Evolutionary conservation across 35 echinoderm and acorn worm genomes (phyloP).

Genomic region (Diadema setosum): DNA sequence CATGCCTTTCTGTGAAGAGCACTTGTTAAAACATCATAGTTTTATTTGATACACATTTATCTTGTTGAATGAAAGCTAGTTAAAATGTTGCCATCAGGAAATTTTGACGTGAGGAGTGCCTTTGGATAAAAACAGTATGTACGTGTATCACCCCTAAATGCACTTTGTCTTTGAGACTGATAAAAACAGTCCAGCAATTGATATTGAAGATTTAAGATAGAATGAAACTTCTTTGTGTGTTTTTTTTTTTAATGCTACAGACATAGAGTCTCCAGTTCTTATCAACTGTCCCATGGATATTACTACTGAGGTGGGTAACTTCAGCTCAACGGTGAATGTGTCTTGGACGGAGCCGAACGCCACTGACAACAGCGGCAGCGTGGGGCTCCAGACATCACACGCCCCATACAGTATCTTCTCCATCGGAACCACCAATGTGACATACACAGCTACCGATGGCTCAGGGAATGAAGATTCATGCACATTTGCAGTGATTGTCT

Average conservation of each 20-base stretch:
- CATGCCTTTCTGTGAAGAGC: too few relatives aligned
- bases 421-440: slow-evolving; percentile 51
- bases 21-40: too few relatives aligned
- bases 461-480: slow-evolving; percentile 36
- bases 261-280: neutral
- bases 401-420: neutral
- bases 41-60: too few relatives aligned
- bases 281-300: slow-evolving; percentile 2
- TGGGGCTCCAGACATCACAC: neutral
- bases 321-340: neutral
- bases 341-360: slow-evolving; percentile 44
- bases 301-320: neutral
- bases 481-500: slow-evolving; percentile 31
- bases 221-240: too few relatives aligned
- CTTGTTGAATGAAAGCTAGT: too few relatives aligned
- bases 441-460: slow-evolving; percentile 35
- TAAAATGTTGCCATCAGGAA: too few relatives aligned
- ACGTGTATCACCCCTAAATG: too few relatives aligned
- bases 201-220: too few relatives aligned
- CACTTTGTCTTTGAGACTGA: too few relatives aligned
- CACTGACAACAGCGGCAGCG: slow-evolving; percentile 39
- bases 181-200: too few relatives aligned
- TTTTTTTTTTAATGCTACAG: slow-evolving; percentile 7
- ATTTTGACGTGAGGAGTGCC: too few relatives aligned
- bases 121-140: too few relatives aligned